These are phyloP conservation scores for Heterotis niloticus DNA, from an alignment of 2,113 vertebrate species.

Conservation along the genomic window DNA sequence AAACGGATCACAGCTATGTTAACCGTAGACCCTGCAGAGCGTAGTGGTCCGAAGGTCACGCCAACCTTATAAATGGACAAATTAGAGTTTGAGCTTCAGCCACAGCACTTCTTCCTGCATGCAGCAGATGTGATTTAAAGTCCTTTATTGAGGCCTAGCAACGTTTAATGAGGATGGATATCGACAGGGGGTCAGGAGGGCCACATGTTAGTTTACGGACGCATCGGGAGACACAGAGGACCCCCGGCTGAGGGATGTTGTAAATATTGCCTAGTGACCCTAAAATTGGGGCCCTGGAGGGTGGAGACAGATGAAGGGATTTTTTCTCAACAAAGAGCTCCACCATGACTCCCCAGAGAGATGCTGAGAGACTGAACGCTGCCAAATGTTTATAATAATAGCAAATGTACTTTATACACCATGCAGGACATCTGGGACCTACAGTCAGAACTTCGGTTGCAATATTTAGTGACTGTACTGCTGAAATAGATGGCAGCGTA, in stretches of 20 bases:
- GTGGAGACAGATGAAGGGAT: background rate
- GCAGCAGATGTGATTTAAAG: slow-evolving; percentile 58
- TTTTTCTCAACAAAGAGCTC: background rate
- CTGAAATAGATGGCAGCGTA: too few relatives aligned
- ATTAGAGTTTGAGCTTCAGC: slow-evolving; percentile 28
- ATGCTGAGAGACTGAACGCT: background rate
- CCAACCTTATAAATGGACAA: slow-evolving; percentile 58
- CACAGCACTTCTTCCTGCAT: slow-evolving; percentile 45
- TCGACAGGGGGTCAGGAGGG: slow-evolving; percentile 60
- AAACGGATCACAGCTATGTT: slow-evolving; percentile 59
- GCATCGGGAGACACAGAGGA: slow-evolving; percentile 36
- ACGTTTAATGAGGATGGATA: slow-evolving; percentile 65
- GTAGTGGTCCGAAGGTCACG: slow-evolving; percentile 46
- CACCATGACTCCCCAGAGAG: background rate
- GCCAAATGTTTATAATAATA: too few relatives aligned
- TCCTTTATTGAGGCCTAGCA: slow-evolving; percentile 41
- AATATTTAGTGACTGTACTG: too few relatives aligned
- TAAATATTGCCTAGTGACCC: slow-evolving; percentile 24
- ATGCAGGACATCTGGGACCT: too few relatives aligned
- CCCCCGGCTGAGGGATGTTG: background rate
- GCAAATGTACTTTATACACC: too few relatives aligned
- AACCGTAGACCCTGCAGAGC: slow-evolving; percentile 50
- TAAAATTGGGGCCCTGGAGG: background rate
- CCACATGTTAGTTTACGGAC: slow-evolving; percentile 57
- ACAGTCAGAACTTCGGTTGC: too few relatives aligned